Evolutionary conservation across 1,140 invertebrate genomes (phyloP), one percentile per base, ranked within the genome.

Genomic region (Chironomus tepperi): DNA sequence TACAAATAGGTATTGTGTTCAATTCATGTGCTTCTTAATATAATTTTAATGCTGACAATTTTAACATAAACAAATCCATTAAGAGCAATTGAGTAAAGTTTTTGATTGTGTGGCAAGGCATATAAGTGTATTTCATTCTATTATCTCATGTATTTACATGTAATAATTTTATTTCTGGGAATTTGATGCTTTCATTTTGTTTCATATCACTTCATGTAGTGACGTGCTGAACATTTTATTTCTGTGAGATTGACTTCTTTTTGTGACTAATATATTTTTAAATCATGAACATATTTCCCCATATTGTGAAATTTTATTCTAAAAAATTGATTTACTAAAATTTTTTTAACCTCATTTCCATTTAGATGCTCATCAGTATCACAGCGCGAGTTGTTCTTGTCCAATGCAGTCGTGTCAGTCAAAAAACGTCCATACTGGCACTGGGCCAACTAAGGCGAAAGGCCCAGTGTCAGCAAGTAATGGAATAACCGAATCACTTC

Each of bases 391-490:
- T 84, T 93, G 91, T 84, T 91, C 91, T 79, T 93, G 92, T 87
- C 92, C 91, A 84, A 88, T 93, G 87, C 91, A 93, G 85, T 89
- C 91, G 86, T 94, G 91, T 94, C 91, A 57, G 47, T 57, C 92
- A 95, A 95, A 94, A 95, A 95, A 95, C 92, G 92, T 91, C 89
- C 91, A 89, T 94, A 93, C 92, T 94, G 92, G 93, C 89, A 92
- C 92, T 91, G 73, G 73, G 73, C 73, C 73, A 34, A 74, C 15
- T 74, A 74, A 43, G 24, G 64, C 65, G 70, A 75, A 75, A 67
- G 75, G 75, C 75, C 75, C 75, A 73, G 43, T 73, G 19, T 70
- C 70, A 75, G 21, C 67, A 73, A 75, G 67, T 43, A 43, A 24
- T 65, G 15, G 19, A 74, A 42, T 57, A 12, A 12, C 47, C 47